phyloP scores from a whole-genome alignment of 2,113 vertebrate species.

The Raja brachyura region DNA sequence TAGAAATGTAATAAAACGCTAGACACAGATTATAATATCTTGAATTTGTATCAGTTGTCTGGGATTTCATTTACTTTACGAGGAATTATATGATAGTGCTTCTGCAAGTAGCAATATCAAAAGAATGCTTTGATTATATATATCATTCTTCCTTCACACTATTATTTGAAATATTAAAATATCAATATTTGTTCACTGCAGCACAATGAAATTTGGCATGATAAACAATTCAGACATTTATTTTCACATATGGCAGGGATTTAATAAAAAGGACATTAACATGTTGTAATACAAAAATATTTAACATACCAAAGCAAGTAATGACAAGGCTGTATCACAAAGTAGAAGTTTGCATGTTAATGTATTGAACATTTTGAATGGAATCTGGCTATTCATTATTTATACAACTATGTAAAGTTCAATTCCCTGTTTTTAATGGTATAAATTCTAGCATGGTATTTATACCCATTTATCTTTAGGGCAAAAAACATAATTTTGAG shows the following conservation, averaged over 20 bases:
- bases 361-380: background rate
- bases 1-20: background rate
- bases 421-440: background rate
- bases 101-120: background rate
- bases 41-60: conserved; percentile 7
- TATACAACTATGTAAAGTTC: background rate
- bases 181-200: background rate
- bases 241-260: background rate
- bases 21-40: background rate
- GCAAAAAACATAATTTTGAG: conserved; percentile 12
- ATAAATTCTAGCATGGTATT: background rate
- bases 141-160: background rate
- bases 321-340: background rate
- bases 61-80: background rate
- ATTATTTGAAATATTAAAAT: background rate
- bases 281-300: background rate
- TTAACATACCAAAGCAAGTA: background rate
- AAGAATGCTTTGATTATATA: background rate
- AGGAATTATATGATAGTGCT: background rate
- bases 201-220: background rate
- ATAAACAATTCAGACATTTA: background rate
- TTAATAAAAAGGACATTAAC: background rate
- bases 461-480: background rate
- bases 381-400: background rate
- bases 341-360: background rate